These are phyloP conservation scores for Chromis chromis DNA, from an alignment of 2,797 vertebrate genomes.

Conservation along the genomic window DNA sequence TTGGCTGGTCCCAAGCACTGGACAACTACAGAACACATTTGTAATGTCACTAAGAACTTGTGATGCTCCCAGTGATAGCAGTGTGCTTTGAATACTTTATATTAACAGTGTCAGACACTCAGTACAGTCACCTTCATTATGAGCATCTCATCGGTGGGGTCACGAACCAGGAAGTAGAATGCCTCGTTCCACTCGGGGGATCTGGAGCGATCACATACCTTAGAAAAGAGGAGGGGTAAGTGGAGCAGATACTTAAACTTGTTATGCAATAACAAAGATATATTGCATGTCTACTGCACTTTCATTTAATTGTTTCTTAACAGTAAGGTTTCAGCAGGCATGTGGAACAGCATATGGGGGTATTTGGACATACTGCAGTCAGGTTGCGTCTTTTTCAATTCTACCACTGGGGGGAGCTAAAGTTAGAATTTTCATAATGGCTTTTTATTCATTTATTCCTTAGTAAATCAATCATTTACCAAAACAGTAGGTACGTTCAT, in stretches of 20 bases:
- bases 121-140: slow-evolving; percentile 86
- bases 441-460: background rate
- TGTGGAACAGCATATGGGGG: background rate
- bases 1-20: slow-evolving; percentile 82
- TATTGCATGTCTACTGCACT: background rate
- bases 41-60: background rate
- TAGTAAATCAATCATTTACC: background rate
- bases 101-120: background rate
- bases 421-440: background rate
- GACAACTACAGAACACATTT: slow-evolving; percentile 71
- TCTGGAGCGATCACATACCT: slow-evolving; percentile 85
- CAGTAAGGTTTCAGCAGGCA: background rate
- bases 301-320: background rate
- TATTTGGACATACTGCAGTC: background rate
- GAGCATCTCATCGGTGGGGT: slow-evolving; percentile 87
- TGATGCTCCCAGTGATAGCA: background rate
- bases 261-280: background rate
- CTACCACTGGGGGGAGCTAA: slow-evolving; percentile 23
- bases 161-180: slow-evolving; percentile 87
- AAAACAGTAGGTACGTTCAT: background rate
- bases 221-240: slow-evolving; percentile 2
- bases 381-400: background rate
- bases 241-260: background rate
- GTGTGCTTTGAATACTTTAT: background rate
- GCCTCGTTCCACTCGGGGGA: slow-evolving; percentile 90